Percentiles rank a stretch among this genome's conserved stretches.
These are phyloP conservation scores for Chelon auratus DNA, from an alignment of 2,797 vertebrate genomes.

Conservation along the genomic window DNA sequence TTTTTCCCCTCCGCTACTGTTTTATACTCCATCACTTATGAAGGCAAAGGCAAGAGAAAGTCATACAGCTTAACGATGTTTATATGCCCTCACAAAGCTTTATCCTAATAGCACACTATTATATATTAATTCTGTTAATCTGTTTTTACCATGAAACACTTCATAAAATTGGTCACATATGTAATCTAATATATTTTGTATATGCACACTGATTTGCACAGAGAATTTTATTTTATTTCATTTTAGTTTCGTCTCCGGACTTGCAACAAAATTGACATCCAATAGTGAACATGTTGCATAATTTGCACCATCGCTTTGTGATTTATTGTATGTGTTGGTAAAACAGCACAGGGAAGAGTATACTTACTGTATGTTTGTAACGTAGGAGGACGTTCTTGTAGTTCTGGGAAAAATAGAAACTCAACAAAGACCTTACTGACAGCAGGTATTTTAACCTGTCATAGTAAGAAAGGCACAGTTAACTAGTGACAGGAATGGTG, in stretches of 20 bases:
- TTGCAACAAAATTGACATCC: too few relatives aligned
- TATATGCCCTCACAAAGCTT: background rate
- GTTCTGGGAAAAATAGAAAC: background rate
- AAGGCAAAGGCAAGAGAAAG: slow-evolving; percentile 5
- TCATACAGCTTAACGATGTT: background rate
- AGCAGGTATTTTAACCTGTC: background rate
- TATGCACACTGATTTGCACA: slow-evolving; percentile 1
- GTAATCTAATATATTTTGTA: background rate
- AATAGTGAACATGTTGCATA: too few relatives aligned
- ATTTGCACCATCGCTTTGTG: too few relatives aligned
- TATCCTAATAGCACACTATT: background rate
- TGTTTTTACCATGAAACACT: too few relatives aligned
- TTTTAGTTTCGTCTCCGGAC: background rate
- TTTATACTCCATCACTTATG: slow-evolving; percentile 36
- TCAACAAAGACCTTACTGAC: background rate
- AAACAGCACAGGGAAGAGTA: background rate
- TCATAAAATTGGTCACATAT: background rate
- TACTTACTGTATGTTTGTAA: too few relatives aligned
- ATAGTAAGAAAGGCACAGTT: background rate
- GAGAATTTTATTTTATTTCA: too few relatives aligned
- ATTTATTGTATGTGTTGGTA: too few relatives aligned
- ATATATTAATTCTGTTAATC: background rate
- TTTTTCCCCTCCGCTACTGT: slow-evolving; percentile 31
- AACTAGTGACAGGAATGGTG: background rate
- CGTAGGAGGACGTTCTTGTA: too few relatives aligned